phyloP scores from a whole-genome alignment of 2,888 invertebrate species.

The Phortica magna region DNA sequence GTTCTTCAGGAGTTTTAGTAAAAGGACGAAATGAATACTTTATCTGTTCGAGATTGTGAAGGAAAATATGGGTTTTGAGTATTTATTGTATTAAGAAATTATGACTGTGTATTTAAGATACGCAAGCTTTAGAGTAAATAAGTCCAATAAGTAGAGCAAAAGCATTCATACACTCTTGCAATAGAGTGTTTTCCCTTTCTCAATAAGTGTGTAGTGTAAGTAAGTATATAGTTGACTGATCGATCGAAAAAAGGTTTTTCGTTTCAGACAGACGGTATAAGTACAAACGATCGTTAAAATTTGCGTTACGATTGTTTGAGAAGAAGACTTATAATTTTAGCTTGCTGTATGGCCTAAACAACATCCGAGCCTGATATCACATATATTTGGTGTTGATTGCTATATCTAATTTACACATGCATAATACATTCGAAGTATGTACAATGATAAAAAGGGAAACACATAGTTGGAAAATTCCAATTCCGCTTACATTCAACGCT shows the following conservation, averaged over 20 bases:
- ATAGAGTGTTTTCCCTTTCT: no score
- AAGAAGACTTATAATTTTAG: no score
- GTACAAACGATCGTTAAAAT: no score
- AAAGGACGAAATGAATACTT: conserved; percentile 84
- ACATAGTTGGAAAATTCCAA: background rate
- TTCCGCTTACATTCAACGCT: conserved; percentile 85
- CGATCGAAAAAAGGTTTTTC: no score
- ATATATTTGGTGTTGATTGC: background rate
- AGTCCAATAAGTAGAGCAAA: no score
- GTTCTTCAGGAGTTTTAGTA: conserved; percentile 81
- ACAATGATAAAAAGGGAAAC: background rate
- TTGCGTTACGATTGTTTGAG: no score
- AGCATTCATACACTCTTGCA: no score
- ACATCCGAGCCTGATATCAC: background rate
- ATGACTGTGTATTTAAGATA: background rate
- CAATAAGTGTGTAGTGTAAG: no score
- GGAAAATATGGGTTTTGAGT: conserved; percentile 1
- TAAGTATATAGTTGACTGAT: no score
- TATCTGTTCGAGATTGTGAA: conserved; percentile 79
- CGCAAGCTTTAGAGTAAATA: background rate
- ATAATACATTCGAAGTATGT: background rate
- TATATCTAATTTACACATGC: background rate
- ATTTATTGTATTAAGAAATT: background rate
- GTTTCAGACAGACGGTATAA: no score
- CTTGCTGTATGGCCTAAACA: background rate